phyloP scores from a whole-genome alignment of 2,113 vertebrate species.

The Zosterops hypoxanthus region DNA sequence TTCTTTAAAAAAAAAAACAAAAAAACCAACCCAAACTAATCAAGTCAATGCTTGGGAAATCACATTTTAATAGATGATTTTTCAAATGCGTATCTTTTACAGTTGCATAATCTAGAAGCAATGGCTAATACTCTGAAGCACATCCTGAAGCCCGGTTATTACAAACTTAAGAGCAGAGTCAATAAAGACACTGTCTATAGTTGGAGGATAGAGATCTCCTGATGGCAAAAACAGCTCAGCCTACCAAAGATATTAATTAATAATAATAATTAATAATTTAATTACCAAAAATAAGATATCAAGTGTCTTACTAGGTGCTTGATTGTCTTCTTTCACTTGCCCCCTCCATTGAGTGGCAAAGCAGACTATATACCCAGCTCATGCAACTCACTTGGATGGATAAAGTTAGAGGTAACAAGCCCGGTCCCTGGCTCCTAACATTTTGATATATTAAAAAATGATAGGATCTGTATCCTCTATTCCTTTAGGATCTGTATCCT shows the following conservation, averaged over 20 bases:
- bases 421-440: neutral
- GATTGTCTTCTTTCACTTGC: neutral
- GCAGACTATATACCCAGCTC: neutral
- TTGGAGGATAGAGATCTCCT: neutral
- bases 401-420: neutral
- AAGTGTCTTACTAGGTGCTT: neutral
- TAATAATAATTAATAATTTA: no score
- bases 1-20: neutral
- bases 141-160: neutral
- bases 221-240: neutral
- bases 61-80: neutral
- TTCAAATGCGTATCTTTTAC: neutral
- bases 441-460: neutral
- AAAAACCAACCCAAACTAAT: neutral
- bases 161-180: neutral
- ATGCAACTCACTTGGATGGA: neutral
- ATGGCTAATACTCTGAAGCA: neutral
- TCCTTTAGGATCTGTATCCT: neutral
- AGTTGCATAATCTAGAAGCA: neutral
- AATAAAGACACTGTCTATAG: neutral
- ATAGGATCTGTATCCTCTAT: neutral
- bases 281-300: no score
- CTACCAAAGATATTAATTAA: neutral
- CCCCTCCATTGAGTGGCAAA: neutral
- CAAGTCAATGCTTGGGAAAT: constrained; percentile 4